Conservation (phyloP, 2,113 vertebrate species). For the Neogale vison region DNA sequence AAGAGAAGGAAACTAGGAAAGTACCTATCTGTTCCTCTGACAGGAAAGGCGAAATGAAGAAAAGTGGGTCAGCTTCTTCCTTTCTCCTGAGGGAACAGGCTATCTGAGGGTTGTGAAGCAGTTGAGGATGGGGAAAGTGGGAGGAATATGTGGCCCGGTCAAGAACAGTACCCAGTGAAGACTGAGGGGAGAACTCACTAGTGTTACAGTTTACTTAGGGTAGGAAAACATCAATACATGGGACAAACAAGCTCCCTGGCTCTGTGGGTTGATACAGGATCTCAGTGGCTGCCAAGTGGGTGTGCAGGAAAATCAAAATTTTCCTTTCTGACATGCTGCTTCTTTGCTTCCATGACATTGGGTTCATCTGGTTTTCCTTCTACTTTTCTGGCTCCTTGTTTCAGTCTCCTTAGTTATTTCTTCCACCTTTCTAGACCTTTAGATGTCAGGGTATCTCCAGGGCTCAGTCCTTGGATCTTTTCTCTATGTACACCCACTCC, state of each 20-base stretch:
- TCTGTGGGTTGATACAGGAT: not conserved
- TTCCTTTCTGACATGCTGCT: not conserved
- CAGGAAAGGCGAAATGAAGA: not conserved
- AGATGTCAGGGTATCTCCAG: not conserved
- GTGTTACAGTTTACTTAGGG: accelerated
- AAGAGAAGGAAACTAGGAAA: not conserved
- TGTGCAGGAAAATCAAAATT: not conserved
- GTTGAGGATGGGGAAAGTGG: not conserved
- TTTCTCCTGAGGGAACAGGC: not conserved
- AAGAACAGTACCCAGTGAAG: not conserved
- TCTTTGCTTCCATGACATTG: not conserved
- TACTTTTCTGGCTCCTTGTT: not conserved
- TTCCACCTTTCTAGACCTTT: not conserved
- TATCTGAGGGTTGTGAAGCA: not conserved
- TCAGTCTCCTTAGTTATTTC: not conserved
- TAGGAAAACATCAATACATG: not conserved
- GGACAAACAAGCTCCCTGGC: not conserved
- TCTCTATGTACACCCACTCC: not conserved
- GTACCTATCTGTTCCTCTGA: not conserved
- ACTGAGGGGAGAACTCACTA: not conserved
- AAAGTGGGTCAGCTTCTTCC: not conserved
- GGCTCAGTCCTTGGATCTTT: not conserved
- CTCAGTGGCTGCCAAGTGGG: not conserved
- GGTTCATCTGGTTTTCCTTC: not conserved
- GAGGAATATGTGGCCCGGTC: not conserved